phyloP scores from a whole-genome alignment of 2,797 vertebrate species.

The Mus spretus region DNA sequence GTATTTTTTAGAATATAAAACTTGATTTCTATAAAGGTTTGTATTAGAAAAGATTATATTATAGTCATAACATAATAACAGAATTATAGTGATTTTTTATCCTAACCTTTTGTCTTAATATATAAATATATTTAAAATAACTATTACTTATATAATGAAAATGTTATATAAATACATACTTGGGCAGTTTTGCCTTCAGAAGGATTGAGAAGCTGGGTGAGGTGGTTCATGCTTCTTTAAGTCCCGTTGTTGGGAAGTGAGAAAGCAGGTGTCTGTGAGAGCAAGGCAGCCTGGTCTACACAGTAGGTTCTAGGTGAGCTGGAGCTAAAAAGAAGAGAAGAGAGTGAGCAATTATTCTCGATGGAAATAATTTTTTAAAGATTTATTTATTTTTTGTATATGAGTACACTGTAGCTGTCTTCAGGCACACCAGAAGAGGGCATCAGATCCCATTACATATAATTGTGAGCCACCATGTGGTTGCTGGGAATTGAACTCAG shows the following conservation, averaged over 20 bases:
- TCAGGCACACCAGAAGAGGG: no score
- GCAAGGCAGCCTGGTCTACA: not conserved
- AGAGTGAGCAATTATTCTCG: not conserved
- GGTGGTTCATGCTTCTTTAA: not conserved
- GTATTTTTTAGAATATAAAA: constrained; percentile 33
- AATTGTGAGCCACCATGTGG: no score
- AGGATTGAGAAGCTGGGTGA: not conserved
- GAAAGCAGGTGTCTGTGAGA: not conserved
- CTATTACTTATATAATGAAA: constrained; percentile 36
- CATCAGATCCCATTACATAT: no score
- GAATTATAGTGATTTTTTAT: not conserved
- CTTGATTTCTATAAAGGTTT: not conserved
- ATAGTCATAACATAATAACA: not conserved
- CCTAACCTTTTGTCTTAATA: constrained; percentile 38
- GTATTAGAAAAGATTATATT: constrained; percentile 18
- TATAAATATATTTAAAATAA: constrained; percentile 49
- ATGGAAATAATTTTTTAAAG: not conserved
- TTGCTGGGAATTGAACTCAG: no score
- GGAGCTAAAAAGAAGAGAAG: not conserved
- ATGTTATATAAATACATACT: not conserved
- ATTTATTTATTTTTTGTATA: no score
- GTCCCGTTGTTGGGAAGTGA: not conserved
- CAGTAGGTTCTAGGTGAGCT: not conserved
- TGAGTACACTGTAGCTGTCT: no score
- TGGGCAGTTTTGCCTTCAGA: constrained; percentile 10